Evolutionary conservation across 92 coral and sea anemone species (phyloP), one percentile per base, ranked within the genome.

Genomic region (Paramuricea clavata): DNA sequence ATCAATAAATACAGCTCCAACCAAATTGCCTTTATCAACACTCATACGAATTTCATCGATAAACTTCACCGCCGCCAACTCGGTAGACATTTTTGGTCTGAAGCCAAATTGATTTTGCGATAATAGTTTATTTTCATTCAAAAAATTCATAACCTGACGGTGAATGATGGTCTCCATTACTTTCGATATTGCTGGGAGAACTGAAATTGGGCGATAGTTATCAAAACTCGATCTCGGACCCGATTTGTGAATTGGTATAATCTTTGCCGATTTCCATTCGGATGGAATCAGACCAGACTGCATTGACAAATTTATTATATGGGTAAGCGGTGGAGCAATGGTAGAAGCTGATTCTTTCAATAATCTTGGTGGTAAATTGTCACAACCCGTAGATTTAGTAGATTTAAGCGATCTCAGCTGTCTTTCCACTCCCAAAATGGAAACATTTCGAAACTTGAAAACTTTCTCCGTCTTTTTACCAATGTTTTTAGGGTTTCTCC

Each of bases 171-270:
- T 11, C 22, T 70, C 54, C 49, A 44, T 68, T 68, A 47, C 74
- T 83, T 83, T 83, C 12, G 87, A 69, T 43, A 83, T 35, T 42
- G 80, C 47, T 21, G 65, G 87, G 12, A 83, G 60, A 50, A 82
- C 50, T 82, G 86, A 82, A 19, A 82, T 39, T 62, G 86, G 86
- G 41, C 86, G 72, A 52, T 65, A 82, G 57, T 82, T 65, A 35
- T 33, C 72, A 41, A 34, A 82, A 68, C 22, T 75, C 72, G 72
- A 44, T 8, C 52, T 81, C 62, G 42, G 44, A 13, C 67, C 87
- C 75, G 87, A 83, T 83, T 75, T 70, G 49, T 70, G 77, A 28
- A 70, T 33, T 70, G 5, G 77, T 70, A 34, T 33, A 33, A 70
- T 70, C 75, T 83, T 83, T 70, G 77, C 77, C 43, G 77, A 70